Base-by-base conservation (phyloP, 2,888 invertebrate genomes). In the Stenolophus ochropezus region DNA sequence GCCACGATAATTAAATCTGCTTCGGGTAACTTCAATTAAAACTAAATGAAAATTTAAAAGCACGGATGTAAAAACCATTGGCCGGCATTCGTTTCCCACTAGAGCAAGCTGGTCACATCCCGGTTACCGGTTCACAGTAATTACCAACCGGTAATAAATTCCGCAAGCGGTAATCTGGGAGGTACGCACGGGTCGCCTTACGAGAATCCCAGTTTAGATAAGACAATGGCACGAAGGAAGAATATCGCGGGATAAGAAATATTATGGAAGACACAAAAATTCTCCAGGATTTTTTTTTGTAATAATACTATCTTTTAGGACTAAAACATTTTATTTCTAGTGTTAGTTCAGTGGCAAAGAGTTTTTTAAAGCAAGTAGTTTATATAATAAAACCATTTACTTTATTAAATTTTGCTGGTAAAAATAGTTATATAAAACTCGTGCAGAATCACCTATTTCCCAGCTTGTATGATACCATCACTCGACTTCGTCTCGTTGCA, bases 91-190 rank as follows among this genome's bases (percentile, higher is more conserved):
- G 61, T 25, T 61, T 21, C 61, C 21, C 11, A 61, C 23, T 14
- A 61, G 23, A 4, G 61, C 21, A 23, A 61, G 11, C 61, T 23
- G 61, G 23, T 25, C 18, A 61, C 65, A 27, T 33, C 16, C 65
- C 33, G 65, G 27, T 14, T 73, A 47, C 23, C 73, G 47, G 21
- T 49, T 47, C 21, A 14, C 73, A 49, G 78, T 78, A 78, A 78
- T 78, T 78, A 78, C 69, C 47, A 69, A 65, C 49, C 69, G 69
- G 78, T 51, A 25, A 78, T 78, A 78, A 78, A 78, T 78, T 78
- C 65, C 49, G 69, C 25, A 65, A 69, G 23, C 51, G 65, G 78
- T 78, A 78, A 78, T 69, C 78, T 69, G 42, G 18, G 78, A 20
- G 11, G 69, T 78, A 78, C 65, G 78, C 78, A 51, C 49, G 16